phyloP scores from a whole-genome alignment of 2,888 invertebrate species.

The Rhamnusium bicolor region DNA sequence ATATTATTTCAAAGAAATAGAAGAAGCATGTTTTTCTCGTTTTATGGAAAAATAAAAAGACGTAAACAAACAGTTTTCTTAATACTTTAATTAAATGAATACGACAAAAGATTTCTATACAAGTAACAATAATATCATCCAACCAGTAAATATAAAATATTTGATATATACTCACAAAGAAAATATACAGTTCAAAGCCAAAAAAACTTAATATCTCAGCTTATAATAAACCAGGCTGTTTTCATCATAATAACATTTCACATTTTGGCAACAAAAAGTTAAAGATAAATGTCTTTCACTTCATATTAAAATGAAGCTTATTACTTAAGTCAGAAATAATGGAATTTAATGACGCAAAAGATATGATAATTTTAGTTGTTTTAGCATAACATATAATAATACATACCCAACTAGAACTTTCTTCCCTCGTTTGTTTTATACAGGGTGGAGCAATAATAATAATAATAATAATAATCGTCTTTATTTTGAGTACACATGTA shows the following conservation, averaged over 20 bases:
- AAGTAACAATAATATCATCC: neutral
- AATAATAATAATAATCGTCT: no score
- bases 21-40: no score
- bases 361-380: neutral
- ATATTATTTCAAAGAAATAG: no score
- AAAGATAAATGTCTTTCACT: conserved; percentile 5
- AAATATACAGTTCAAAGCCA: neutral
- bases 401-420: no score
- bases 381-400: neutral
- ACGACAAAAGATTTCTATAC: neutral
- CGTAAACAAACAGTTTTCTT: neutral
- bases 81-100: neutral
- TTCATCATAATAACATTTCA: neutral
- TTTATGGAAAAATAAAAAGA: no score
- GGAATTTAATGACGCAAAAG: conserved; percentile 1
- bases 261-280: conserved; percentile 1
- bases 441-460: no score
- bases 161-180: neutral
- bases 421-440: no score
- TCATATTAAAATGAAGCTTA: conserved; percentile 3
- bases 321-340: conserved; percentile 7
- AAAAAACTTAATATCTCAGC: neutral
- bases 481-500: no score
- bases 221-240: conserved; percentile 1
- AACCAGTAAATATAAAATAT: neutral